Evolutionary conservation across 2,113 vertebrate species (phyloP).

Genomic region (Chinchilla lanigera): DNA sequence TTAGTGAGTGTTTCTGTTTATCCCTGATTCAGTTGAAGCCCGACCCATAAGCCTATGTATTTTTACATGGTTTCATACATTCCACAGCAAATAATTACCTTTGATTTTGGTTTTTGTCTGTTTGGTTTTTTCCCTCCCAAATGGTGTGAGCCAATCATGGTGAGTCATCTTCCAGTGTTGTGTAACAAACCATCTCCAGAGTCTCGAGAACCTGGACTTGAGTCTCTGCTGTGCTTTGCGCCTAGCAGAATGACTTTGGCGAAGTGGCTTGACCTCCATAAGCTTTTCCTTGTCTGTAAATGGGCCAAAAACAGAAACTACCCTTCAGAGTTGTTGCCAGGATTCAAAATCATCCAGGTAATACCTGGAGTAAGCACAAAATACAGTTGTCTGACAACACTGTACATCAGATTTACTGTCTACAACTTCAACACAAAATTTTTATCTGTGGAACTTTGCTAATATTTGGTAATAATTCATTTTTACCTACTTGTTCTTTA

Average conservation of each 20-base stretch:
- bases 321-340: neutral
- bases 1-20: conserved; percentile 2
- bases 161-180: neutral
- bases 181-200: neutral
- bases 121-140: neutral
- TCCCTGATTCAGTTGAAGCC: conserved; percentile 30
- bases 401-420: neutral
- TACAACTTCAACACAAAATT: neutral
- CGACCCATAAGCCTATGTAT: neutral
- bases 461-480: neutral
- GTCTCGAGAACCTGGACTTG: neutral
- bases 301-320: neutral
- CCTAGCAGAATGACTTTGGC: neutral
- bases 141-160: neutral
- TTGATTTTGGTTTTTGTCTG: conserved; percentile 52
- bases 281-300: neutral
- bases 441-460: neutral
- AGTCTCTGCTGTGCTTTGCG: neutral
- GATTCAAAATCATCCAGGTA: neutral
- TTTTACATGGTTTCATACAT: conserved; percentile 40
- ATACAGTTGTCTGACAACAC: neutral
- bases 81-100: conserved; percentile 7
- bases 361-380: neutral
- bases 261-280: neutral
- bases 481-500: neutral